Evolutionary conservation across 2,113 vertebrate genomes (phyloP).

Genomic region (Bambusicola thoracicus): DNA sequence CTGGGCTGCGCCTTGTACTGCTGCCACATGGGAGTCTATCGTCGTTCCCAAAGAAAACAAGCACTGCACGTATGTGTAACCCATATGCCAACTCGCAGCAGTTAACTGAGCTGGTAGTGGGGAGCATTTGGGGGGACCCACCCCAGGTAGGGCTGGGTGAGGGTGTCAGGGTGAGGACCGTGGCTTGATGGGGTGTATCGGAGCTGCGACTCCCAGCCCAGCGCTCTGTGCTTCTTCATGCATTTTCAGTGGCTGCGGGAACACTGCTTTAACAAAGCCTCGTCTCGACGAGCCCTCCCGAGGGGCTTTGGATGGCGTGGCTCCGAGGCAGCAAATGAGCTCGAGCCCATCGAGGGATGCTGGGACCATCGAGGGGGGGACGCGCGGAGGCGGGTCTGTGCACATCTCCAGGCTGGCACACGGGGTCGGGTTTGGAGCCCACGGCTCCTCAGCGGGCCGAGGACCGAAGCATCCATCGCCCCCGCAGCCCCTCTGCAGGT

Average conservation of each 20-base stretch:
- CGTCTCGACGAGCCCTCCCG: background rate
- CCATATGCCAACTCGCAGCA: background rate
- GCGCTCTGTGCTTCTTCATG: background rate
- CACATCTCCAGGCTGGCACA: background rate
- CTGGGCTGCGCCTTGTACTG: background rate
- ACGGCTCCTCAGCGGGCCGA: background rate
- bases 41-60: background rate
- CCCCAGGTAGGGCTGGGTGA: background rate
- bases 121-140: background rate
- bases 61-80: accelerated
- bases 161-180: background rate
- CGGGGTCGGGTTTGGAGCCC: background rate
- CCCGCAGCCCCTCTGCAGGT: background rate
- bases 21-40: background rate
- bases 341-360: background rate
- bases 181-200: background rate
- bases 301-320: accelerated
- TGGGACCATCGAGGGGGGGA: too few relatives aligned
- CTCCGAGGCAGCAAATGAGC: background rate
- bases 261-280: background rate
- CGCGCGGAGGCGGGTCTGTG: background rate
- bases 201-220: background rate
- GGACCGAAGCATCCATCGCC: background rate
- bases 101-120: background rate
- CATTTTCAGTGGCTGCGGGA: background rate